Base-by-base conservation (phyloP, 2,888 invertebrate species). In the Cataglyphis albicans region DNA sequence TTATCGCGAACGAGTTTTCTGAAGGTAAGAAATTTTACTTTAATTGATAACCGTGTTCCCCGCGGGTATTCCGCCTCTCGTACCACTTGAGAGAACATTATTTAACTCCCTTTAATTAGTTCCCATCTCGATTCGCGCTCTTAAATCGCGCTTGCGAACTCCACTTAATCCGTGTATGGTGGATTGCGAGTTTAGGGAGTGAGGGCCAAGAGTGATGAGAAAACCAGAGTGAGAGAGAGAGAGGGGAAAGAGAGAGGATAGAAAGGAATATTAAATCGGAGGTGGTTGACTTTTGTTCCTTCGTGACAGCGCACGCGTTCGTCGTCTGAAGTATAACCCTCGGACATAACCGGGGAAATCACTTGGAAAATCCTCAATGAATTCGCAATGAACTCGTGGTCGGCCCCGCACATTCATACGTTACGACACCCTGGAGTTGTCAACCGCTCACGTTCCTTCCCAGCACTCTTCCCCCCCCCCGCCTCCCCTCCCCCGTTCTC, bases 341-440 rank as follows among this genome's bases (percentile, higher is more conserved):
- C 86, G 87, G 84, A 90, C 91, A 90, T 91, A 91, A 91, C 91
- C 89, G 87, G 90, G 90, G 91, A 91, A 92, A 92, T 92, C 92
- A 92, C 91, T 92, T 90, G 92, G 92, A 92, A 92, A 92, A 92
- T 92, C 89, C 89, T 87, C 91, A 91, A 92, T 92, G 92, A 92
- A 92, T 92, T 92, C 91, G 89, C 91, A 91, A 91, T 90, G 90
- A 91, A 89, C 83, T 84, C 82, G 86, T 65, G 85, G 90, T 89
- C 88, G 88, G 88, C 81, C 85, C 88, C 84, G 85, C 89, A 70
- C 70, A 87, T 89, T 89, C 89, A 89, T 89, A 82, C 86, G 86
- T 89, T 88, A 89, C 86, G 85, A 88, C 85, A 81, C 86, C 85
- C 89, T 48, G 52, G 84, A 88, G 88, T 70, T 80, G 78, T 80